Base-by-base conservation (phyloP, 2,113 vertebrate genomes). In the Nasalis larvatus region DNA sequence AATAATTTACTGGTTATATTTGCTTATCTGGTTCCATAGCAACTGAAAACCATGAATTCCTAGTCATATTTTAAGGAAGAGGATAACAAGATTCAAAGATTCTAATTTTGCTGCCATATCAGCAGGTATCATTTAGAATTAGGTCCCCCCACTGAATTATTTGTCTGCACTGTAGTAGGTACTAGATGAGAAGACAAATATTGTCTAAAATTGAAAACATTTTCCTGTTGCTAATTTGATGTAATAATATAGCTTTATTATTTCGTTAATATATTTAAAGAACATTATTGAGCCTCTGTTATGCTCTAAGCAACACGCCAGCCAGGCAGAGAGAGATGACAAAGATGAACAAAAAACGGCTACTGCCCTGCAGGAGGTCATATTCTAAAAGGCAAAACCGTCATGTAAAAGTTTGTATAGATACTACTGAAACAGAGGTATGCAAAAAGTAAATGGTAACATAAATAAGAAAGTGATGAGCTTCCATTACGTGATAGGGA, bases 211-310 rank as follows among this genome's bases (percentile, higher is more conserved):
- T 71, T 84, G 47, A 96, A 96, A 96, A 81, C 1, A 84, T 81
- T 96, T 93, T 95, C 68, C 16, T 68, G 13, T 76, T 93, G 14
- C 42, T 84, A 66, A 56, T 94, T 96, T 98, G 35, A 84, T 66
- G 88, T 78, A 90, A 35, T 30, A 88, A 73, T 14, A 56, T 63
- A 91, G n/a, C 60, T 73, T 94, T 23, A n/a, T 77, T 90, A 86
- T 94, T 97, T 92, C 7, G 86, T 91, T 96, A 87, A 97, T 90
- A 81, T 89, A 94, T 96, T 94, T 60, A 42, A 91, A 93, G 94
- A 94, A 5, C 13, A 91, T 71, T 97, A 90, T 45, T 97, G 52
- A 90, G 12, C 52, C 78, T 86, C 78, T 93, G 40, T 92, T 93
- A 45, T 71, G 11, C 93, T 93, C 49, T 21, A 95, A 8, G 27